phyloP scores from a whole-genome alignment of 2,888 invertebrate species.

The Drosophila kokeensis region DNA sequence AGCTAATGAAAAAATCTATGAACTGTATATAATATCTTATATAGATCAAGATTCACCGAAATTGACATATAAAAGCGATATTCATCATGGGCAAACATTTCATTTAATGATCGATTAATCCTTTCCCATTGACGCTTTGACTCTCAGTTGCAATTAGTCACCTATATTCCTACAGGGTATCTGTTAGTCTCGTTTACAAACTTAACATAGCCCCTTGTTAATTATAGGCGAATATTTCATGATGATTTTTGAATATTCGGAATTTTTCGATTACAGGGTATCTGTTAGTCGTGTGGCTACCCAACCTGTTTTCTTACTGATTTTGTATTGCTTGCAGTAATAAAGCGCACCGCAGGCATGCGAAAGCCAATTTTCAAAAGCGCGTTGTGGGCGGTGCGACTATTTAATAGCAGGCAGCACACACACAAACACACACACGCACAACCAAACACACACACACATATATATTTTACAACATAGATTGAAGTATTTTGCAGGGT shows the following conservation, averaged over 20 bases:
- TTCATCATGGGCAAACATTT: background rate
- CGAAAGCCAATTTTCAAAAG: slow-evolving; percentile 74
- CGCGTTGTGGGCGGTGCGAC: slow-evolving; percentile 65
- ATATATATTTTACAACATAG: slow-evolving; percentile 19
- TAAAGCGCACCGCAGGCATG: slow-evolving; percentile 74
- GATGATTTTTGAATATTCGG: background rate
- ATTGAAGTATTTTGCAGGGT: slow-evolving; percentile 56
- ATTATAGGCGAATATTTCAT: accelerated
- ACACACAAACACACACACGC: slow-evolving; percentile 26
- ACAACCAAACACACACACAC: slow-evolving; percentile 13
- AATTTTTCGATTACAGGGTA: background rate
- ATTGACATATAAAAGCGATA: accelerated
- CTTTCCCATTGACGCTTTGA: background rate
- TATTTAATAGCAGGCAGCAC: slow-evolving; percentile 61
- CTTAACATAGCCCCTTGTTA: background rate
- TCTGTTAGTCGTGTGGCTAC: background rate
- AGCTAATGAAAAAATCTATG: background rate
- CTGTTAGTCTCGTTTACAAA: background rate
- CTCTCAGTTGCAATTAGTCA: too few species aligned
- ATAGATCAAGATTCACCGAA: background rate
- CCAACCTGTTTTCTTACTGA: background rate
- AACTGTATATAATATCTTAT: background rate
- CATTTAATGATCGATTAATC: background rate
- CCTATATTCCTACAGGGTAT: background rate
- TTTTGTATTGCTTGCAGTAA: slow-evolving; percentile 51